A percentile compares a stretch with the other conserved stretches of the same genome.
phyloP scores from a whole-genome alignment of 2,797 vertebrate genomes.

The Pygocentrus nattereri region DNA sequence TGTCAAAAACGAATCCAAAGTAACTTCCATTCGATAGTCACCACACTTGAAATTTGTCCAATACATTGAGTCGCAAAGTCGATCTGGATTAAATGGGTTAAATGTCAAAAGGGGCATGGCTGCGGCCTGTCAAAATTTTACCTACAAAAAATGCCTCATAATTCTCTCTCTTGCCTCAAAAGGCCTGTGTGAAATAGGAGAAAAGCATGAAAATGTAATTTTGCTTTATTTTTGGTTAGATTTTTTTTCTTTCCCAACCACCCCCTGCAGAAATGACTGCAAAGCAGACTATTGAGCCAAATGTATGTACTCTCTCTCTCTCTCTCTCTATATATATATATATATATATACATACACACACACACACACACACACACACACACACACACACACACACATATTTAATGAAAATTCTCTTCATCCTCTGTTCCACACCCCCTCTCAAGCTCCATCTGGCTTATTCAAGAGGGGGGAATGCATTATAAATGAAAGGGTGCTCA shows the following conservation, averaged over 20 bases:
- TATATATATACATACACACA: constrained; percentile 10
- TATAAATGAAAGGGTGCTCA: constrained; percentile 76
- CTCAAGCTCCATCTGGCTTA: constrained; percentile 46
- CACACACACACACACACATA: constrained; percentile 18
- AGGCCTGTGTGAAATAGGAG: not conserved
- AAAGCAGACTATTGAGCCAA: not conserved
- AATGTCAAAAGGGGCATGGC: too few relatives aligned
- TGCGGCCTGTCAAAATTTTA: too few relatives aligned
- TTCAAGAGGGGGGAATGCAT: constrained; percentile 71
- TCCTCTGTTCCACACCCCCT: constrained; percentile 48
- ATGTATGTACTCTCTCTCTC: not conserved
- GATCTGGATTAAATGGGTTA: too few relatives aligned
- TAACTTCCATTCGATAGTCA: too few relatives aligned
- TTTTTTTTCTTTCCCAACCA: not conserved
- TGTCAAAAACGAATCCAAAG: too few relatives aligned
- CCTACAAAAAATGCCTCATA: too few relatives aligned
- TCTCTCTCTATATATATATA: too few relatives aligned
- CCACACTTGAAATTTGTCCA: too few relatives aligned
- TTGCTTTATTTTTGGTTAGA: not conserved
- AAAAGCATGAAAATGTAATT: not conserved
- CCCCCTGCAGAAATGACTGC: not conserved
- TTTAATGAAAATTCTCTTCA: constrained; percentile 30
- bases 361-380: too few relatives aligned
- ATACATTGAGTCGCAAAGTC: too few relatives aligned
- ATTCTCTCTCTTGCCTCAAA: too few relatives aligned